Evolutionary conservation across 1,140 invertebrate species (phyloP).

Genomic region (Brachionus paranguensis): DNA sequence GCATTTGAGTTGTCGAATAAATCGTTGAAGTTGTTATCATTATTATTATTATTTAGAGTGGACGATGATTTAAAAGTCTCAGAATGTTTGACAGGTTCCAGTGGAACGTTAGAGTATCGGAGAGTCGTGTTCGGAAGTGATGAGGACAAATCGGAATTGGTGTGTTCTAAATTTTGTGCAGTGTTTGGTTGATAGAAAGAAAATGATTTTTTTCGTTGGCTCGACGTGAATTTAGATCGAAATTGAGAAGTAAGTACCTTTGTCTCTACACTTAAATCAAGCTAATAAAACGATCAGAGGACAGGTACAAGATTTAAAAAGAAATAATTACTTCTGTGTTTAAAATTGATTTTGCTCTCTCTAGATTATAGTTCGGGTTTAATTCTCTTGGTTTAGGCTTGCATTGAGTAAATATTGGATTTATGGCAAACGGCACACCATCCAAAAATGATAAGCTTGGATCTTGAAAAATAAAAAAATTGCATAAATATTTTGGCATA

Average conservation of each 20-base stretch:
- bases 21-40: background rate
- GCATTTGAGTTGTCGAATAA: background rate
- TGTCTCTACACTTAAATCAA: background rate
- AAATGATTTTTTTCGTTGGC: background rate
- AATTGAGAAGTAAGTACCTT: background rate
- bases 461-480: background rate
- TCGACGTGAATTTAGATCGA: background rate
- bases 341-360: background rate
- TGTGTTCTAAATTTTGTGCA: background rate
- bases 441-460: background rate
- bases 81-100: background rate
- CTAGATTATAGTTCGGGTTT: background rate
- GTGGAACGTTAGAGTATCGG: background rate
- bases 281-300: background rate
- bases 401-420: background rate
- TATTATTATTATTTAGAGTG: background rate
- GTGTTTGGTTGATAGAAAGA: background rate
- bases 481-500: too few relatives aligned
- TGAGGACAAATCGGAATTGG: background rate
- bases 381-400: background rate
- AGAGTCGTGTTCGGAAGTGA: background rate
- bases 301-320: background rate
- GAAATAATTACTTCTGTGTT: background rate
- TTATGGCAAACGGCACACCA: background rate
- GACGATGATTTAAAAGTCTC: background rate